phyloP scores from a whole-genome alignment of 2,113 vertebrate species.

The Crotalus helleri region DNA sequence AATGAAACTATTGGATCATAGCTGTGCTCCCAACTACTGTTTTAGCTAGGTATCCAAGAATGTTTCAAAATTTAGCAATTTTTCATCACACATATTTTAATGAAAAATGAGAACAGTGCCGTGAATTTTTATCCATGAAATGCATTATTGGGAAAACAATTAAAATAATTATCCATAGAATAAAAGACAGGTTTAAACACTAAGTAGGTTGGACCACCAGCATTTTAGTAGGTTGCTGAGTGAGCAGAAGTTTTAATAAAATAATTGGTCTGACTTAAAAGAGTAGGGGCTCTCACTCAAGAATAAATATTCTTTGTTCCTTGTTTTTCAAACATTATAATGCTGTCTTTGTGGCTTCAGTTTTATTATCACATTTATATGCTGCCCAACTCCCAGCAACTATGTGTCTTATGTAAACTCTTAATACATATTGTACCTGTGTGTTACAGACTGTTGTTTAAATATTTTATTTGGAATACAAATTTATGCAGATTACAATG shows the following conservation, averaged over 20 bases:
- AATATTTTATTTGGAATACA: not conserved
- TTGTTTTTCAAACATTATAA: not conserved
- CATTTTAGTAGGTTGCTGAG: not conserved
- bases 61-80: not conserved
- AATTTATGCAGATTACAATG: not conserved
- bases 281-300: not conserved
- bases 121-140: not conserved
- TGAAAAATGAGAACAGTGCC: not conserved
- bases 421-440: not conserved
- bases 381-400: not conserved
- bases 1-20: not conserved
- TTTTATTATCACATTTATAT: not conserved
- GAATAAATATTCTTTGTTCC: not conserved
- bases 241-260: not conserved
- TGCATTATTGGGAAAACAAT: not conserved
- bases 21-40: not conserved
- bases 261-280: not conserved
- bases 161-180: not conserved
- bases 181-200: not conserved
- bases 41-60: not conserved
- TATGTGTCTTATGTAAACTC: not conserved
- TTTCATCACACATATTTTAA: not conserved
- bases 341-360: not conserved
- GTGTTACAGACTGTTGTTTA: not conserved
- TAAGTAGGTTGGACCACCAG: not conserved